Conservation (phyloP, 53 echinoderm and acorn worm species). For the Holothuria scabra region DNA sequence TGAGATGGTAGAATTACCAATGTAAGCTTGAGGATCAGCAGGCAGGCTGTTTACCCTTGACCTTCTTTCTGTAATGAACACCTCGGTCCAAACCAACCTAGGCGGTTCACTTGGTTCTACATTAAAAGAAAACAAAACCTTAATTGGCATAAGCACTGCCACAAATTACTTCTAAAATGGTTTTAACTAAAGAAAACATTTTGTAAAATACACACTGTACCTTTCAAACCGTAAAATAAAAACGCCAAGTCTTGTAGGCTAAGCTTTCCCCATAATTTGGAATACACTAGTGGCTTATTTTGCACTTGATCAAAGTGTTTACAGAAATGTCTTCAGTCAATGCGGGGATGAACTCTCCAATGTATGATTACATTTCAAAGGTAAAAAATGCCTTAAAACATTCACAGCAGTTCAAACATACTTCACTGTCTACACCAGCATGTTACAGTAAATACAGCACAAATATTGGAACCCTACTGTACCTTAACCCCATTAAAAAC, state of each 20-base stretch:
- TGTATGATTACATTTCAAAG: too few species aligned
- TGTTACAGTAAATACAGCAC: too few species aligned
- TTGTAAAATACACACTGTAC: neutral
- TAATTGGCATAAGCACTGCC: neutral
- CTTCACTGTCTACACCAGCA: too few species aligned
- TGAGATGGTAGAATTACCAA: constrained; percentile 36
- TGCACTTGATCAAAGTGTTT: too few species aligned
- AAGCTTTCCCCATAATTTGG: neutral
- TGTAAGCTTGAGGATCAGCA: constrained; percentile 61
- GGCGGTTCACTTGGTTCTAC: constrained; percentile 31
- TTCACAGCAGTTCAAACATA: too few species aligned
- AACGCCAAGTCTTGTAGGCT: neutral
- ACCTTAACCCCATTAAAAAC: too few species aligned
- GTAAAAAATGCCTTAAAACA: too few species aligned
- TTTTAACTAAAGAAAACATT: too few species aligned
- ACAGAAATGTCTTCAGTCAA: too few species aligned
- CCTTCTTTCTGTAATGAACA: constrained; percentile 36
- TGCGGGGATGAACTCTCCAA: too few species aligned
- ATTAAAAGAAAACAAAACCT: neutral
- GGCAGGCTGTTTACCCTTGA: constrained; percentile 83
- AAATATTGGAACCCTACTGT: too few species aligned
- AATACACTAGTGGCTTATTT: neutral
- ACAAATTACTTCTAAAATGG: neutral
- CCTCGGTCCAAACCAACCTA: constrained; percentile 85
- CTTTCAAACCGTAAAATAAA: neutral